phyloP scores from a whole-genome alignment of 2,888 invertebrate species.

The Anoncus sp. region DNA sequence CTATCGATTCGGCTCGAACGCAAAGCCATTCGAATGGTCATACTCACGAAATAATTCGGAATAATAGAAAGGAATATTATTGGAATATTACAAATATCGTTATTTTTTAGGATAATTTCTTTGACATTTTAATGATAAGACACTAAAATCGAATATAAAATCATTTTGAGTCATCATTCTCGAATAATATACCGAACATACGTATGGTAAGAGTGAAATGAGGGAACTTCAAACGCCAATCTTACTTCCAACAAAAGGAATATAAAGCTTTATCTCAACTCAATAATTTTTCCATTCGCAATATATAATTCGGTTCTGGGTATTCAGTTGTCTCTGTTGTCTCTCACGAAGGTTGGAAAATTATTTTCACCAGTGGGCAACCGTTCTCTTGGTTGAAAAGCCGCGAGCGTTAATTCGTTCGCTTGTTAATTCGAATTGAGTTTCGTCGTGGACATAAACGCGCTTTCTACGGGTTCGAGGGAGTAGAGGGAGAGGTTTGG shows the following conservation, averaged over 20 bases:
- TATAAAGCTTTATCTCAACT: slow-evolving; percentile 1
- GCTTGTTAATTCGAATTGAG: slow-evolving; percentile 78
- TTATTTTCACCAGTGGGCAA: slow-evolving; percentile 32
- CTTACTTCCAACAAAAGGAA: background rate
- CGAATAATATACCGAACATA: background rate
- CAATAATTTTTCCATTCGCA: slow-evolving; percentile 19
- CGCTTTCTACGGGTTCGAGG: slow-evolving; percentile 44
- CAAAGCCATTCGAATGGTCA: background rate
- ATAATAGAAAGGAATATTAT: too few species aligned
- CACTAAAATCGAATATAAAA: too few species aligned
- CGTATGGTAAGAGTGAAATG: background rate
- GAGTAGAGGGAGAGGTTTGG: slow-evolving; percentile 27
- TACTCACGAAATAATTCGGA: background rate
- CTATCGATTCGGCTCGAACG: background rate
- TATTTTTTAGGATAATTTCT: background rate
- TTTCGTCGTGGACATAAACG: slow-evolving; percentile 69
- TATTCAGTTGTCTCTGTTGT: background rate
- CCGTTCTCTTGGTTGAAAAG: slow-evolving; percentile 24
- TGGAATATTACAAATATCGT: too few species aligned
- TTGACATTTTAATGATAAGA: background rate
- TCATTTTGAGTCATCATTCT: background rate
- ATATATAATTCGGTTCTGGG: background rate
- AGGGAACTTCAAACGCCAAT: slow-evolving; percentile 4
- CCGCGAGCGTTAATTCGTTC: slow-evolving; percentile 74
- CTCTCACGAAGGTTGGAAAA: slow-evolving; percentile 27